A percentile compares a stretch with the other conserved stretches of the same genome.
Conservation (phyloP, 2,888 invertebrate species). For the Thysanoteuthis rhombus region DNA sequence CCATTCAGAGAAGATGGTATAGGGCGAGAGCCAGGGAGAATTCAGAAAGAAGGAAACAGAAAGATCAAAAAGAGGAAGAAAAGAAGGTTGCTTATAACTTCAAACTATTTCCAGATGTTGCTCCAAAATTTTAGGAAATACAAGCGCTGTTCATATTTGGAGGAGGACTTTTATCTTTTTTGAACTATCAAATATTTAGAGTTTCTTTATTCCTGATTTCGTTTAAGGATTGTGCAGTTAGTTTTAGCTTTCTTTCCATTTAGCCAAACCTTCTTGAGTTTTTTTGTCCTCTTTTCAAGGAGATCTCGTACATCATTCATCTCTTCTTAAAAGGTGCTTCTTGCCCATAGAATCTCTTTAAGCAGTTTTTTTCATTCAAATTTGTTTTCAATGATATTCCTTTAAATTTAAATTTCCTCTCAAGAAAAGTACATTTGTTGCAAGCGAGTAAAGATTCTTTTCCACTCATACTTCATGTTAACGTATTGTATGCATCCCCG, state of each 20-base stretch:
- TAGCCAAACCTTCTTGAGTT: neutral
- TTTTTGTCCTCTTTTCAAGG: neutral
- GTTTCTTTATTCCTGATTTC: neutral
- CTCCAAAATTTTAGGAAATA: neutral
- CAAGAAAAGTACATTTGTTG: slow-evolving; percentile 37
- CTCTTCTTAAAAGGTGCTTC: neutral
- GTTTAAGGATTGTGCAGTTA: neutral
- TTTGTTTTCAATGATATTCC: neutral
- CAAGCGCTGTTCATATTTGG: neutral
- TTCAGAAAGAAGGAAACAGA: neutral
- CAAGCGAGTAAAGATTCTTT: slow-evolving; percentile 49
- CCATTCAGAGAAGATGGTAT: neutral
- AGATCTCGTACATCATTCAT: neutral
- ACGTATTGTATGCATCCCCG: slow-evolving; percentile 64
- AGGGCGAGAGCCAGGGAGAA: neutral
- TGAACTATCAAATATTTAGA: neutral
- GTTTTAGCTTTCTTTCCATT: neutral
- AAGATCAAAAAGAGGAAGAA: neutral
- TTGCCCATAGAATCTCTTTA: neutral
- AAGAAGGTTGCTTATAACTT: neutral
- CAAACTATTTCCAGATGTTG: neutral
- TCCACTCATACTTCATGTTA: slow-evolving; percentile 63
- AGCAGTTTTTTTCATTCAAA: neutral
- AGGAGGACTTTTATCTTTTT: neutral
- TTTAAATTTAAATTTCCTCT: neutral